These are phyloP conservation scores for Periphyllus acericola DNA, from an alignment of 2,888 invertebrate species.

Conservation along the genomic window DNA sequence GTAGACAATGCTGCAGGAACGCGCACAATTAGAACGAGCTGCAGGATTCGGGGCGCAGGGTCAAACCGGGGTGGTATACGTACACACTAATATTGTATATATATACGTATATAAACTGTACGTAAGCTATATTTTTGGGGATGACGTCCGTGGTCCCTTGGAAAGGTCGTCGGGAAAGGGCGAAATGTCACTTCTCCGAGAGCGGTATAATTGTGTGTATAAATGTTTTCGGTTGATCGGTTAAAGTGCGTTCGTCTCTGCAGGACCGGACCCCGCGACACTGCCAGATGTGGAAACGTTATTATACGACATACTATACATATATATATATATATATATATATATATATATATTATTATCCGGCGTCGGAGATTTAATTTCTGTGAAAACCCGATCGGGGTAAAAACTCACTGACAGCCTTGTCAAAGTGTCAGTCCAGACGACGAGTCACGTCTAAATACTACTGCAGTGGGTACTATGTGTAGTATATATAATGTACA, in stretches of 20 bases:
- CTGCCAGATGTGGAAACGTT: slow-evolving; percentile 45
- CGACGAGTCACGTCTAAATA: slow-evolving; percentile 37
- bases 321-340: not conserved
- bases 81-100: too few relatives aligned
- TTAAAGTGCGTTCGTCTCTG: slow-evolving; percentile 14
- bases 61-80: too few relatives aligned
- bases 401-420: slow-evolving; percentile 58
- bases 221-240: slow-evolving; percentile 53
- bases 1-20: not conserved
- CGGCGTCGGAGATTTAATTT: slow-evolving; percentile 39
- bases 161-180: not conserved
- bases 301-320: not conserved
- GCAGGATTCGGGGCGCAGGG: not conserved
- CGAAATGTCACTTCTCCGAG: slow-evolving; percentile 27
- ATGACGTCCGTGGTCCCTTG: not conserved
- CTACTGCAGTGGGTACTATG: not conserved
- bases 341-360: not conserved
- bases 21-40: slow-evolving; percentile 5
- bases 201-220: slow-evolving; percentile 21
- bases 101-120: too few relatives aligned
- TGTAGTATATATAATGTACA: too few relatives aligned
- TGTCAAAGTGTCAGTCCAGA: slow-evolving; percentile 53
- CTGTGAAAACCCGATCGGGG: slow-evolving; percentile 44
- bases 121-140: not conserved
- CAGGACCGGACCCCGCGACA: slow-evolving; percentile 5